Base-by-base conservation (phyloP, 2,797 vertebrate genomes). In the Sebastes kiyomatsui region DNA sequence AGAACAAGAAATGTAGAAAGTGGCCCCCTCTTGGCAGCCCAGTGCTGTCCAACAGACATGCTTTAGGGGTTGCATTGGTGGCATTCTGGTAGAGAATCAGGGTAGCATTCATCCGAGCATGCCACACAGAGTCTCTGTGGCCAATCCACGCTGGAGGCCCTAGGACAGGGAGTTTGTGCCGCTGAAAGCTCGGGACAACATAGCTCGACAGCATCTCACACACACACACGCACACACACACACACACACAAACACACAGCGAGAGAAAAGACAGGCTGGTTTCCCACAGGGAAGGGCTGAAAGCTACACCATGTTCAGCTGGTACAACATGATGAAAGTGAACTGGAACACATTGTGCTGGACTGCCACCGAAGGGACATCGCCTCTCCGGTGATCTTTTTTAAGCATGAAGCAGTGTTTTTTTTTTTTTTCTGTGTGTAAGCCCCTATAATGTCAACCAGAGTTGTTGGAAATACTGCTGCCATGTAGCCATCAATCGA, bases 301-400 rank as follows among this genome's bases (percentile, higher is more conserved):
- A 93, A 94, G 93, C 93, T 93, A 94, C 93, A 94, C 92, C 94
- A 94, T 95, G 93, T 95, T 94, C 93, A 93, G 91, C 93, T 94
- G 94, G 93, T 95, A 94, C 90, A 84, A 95, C 94, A 95, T 93
- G 94, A 94, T 94, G 94, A 95, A 95, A 94, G 94, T 94, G 92
- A 94, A 95, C 94, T 94, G 93, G 93, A 95, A 95, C 94, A 93
- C 93, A 95, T 93, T 94, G 94, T 93, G 90, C 89, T 90, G 92
- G 93, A 92, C 93, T 93, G 91, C 94, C 96, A 95, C 92, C 81
- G 91, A 95, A 90, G 94, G 93, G 94, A 95, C 92, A 91, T 92
- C 80, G 82, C 86, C 86, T 92, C 87, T 64, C 86, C 79, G 89
- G 82, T 94, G 92, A 93, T 94, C 86, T 93, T 92, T 92, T 93